These are phyloP conservation scores for Drosophila niveifrons DNA, from an alignment of 2,888 invertebrate genomes.

Conservation along the genomic window DNA sequence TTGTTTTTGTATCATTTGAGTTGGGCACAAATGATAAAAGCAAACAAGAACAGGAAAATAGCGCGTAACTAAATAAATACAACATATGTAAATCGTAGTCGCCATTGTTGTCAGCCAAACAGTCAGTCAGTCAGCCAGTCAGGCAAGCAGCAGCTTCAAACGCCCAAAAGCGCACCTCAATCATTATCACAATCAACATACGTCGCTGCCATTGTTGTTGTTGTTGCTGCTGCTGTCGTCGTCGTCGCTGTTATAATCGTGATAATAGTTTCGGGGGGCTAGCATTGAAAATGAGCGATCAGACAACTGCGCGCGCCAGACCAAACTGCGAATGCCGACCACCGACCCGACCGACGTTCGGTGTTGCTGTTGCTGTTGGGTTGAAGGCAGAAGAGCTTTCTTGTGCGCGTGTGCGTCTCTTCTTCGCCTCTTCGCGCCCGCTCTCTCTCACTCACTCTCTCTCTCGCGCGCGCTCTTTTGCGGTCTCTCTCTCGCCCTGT, in stretches of 20 bases:
- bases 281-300: conserved; percentile 10
- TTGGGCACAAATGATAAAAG: conserved; percentile 51
- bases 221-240: conserved; percentile 4
- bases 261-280: conserved; percentile 34
- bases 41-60: conserved; percentile 56
- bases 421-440: background rate
- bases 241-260: conserved; percentile 36
- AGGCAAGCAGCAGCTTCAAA: conserved; percentile 20
- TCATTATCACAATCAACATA: conserved; percentile 51
- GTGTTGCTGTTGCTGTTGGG: background rate
- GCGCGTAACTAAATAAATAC: conserved; percentile 59
- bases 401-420: conserved; percentile 11
- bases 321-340: conserved; percentile 4
- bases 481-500: background rate
- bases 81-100: conserved; percentile 59
- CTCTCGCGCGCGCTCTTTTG: background rate
- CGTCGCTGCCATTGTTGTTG: background rate
- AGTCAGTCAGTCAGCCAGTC: conserved; percentile 12
- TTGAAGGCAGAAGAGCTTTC: conserved; percentile 8
- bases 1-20: conserved; percentile 9
- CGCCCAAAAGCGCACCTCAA: conserved; percentile 41
- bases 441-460: background rate
- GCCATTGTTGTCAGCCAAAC: conserved; percentile 18
- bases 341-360: too few relatives aligned
- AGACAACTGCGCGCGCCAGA: conserved; percentile 3